Evolutionary conservation across 2,113 vertebrate genomes (phyloP), one percentile per base, ranked within the genome.

Genomic region (Neolamprologus sp.): DNA sequence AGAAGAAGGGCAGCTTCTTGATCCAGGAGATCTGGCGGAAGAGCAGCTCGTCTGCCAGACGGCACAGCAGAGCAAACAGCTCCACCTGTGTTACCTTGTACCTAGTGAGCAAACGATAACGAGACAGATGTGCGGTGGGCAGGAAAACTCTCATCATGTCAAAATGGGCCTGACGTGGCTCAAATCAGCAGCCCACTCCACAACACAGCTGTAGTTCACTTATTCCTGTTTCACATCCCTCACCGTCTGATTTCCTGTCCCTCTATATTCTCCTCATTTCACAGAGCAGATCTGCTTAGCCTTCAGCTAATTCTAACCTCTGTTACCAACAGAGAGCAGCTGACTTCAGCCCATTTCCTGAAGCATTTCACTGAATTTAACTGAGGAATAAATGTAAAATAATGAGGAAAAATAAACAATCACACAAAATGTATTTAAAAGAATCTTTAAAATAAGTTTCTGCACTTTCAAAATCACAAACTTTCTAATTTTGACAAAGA

Each of bases 21-120:
- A 99, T 98, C 99, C 99, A 99, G 85, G 98, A 97, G 92, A 99
- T 99, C 96, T 99, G 99, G 47, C 99, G 97, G 94, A 99, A 99
- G 65, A 99, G 98, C 92, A 99, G 96, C 95, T 99, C 99, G 2
- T 99, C 99, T 0, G 99, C 99, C 96, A 99, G 96, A 14, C 99
- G 98, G 87, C 99, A 99, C 90, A 99, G 95, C 95, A 99, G 93
- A 1, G 98, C 98, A 53, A 99, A 99, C 65, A 99, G 97, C 97
- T 99, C 99, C 89, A 98, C 97, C 96, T 99, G 99, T 14, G 98
- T 99, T 94, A 99, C 98, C 91, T 98, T 97, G 40, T 99, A 99
- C 94, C 99, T 99, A 93, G 9, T 28, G 28, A 12, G 30, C 42
- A 88, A 7, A 35, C 23, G 5, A 19, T 7, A 47, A 75, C 2